Percentiles rank a stretch among this genome's conserved stretches.
phyloP scores from a whole-genome alignment of 2,113 vertebrate genomes.

The Catagonus wagneri region DNA sequence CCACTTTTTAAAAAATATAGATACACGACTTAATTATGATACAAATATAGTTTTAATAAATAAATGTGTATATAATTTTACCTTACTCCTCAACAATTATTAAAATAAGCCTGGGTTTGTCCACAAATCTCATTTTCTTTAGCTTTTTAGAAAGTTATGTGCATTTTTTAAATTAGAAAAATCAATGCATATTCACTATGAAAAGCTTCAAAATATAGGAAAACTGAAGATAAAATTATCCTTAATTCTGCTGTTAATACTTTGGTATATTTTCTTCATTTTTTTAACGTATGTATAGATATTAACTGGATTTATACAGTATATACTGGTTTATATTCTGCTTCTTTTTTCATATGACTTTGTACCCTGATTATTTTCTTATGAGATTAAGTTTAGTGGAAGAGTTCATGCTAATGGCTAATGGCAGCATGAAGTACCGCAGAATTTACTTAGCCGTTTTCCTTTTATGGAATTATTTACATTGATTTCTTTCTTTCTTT shows the following conservation, averaged over 20 bases:
- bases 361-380: neutral
- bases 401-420: constrained; percentile 1
- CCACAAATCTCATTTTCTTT: neutral
- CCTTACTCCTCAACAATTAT: neutral
- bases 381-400: neutral
- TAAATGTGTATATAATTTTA: constrained; percentile 6
- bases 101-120: neutral
- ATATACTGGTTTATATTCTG: neutral
- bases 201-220: neutral
- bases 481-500: neutral
- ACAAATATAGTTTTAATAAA: neutral
- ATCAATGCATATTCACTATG: neutral
- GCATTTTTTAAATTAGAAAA: constrained; percentile 39
- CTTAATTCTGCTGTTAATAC: neutral
- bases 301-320: neutral
- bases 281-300: neutral
- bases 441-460: constrained; percentile 22
- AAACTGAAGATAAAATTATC: constrained; percentile 19
- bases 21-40: too few species aligned
- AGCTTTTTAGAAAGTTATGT: neutral
- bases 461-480: constrained; percentile 27
- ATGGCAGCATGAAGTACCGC: neutral
- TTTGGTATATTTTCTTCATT: neutral
- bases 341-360: neutral
- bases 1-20: constrained; percentile 8